Evolutionary conservation across 2,797 vertebrate species (phyloP).

Genomic region (Scarus forsteni): DNA sequence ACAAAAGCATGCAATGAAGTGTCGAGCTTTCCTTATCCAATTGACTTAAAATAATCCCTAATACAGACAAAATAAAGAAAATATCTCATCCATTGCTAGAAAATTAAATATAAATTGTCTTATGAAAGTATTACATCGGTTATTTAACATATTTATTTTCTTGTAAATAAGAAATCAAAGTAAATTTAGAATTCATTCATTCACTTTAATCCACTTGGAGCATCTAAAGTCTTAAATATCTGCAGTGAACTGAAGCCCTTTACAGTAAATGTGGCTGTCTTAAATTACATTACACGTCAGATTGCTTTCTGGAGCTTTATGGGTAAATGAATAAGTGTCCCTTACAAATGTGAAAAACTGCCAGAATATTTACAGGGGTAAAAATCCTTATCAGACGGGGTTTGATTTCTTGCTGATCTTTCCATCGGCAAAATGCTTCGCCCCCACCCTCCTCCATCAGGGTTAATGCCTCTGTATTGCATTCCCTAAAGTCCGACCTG

Average conservation of each 20-base stretch:
- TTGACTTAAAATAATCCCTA: too few relatives aligned
- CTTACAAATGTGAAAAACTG: conserved; percentile 20
- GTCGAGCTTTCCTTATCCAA: too few relatives aligned
- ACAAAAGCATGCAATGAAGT: too few relatives aligned
- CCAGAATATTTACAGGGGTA: conserved; percentile 41
- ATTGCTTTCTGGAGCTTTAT: conserved; percentile 10
- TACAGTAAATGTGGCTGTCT: not conserved
- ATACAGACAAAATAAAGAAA: too few relatives aligned
- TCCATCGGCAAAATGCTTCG: conserved; percentile 4
- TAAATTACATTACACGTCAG: not conserved
- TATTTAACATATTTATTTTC: not conserved
- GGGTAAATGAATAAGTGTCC: not conserved
- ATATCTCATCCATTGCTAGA: not conserved
- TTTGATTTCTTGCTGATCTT: conserved; percentile 39
- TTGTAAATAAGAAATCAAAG: not conserved
- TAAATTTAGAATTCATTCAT: not conserved
- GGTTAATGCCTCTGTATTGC: conserved; percentile 61
- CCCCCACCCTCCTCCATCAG: not conserved
- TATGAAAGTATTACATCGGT: too few relatives aligned
- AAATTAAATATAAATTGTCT: not conserved
- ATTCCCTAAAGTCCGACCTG: conserved; percentile 72
- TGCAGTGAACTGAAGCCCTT: not conserved
- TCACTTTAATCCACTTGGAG: not conserved
- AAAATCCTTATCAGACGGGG: conserved; percentile 26
- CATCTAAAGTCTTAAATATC: not conserved